Evolutionary conservation across 2,113 vertebrate genomes (phyloP).

Genomic region (Oostethus manadensis): DNA sequence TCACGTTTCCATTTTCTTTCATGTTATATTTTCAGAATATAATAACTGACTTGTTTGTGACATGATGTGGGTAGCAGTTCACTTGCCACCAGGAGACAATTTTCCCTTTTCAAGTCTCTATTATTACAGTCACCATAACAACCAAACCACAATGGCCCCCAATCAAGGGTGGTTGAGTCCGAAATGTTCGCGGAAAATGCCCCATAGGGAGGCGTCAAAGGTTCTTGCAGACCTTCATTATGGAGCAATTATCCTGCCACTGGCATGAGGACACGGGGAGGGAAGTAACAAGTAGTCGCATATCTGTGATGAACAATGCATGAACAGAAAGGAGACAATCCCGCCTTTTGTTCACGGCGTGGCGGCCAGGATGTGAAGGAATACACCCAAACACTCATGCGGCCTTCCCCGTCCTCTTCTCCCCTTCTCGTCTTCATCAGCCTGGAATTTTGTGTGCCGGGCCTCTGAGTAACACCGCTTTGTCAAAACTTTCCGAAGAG

Average conservation of each 20-base stretch:
- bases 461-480: conserved; percentile 52
- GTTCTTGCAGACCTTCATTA: not conserved
- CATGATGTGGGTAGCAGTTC: not conserved
- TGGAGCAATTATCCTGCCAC: not conserved
- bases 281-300: too few relatives aligned
- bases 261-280: too few relatives aligned
- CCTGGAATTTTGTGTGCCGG: conserved; percentile 46
- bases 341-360: not conserved
- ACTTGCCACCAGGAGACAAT: not conserved
- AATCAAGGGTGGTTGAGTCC: not conserved
- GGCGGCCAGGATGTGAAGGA: conserved; percentile 30
- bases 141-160: not conserved
- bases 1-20: too few relatives aligned
- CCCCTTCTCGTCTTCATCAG: conserved; percentile 36
- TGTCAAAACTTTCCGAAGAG: conserved; percentile 35
- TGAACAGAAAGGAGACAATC: too few relatives aligned
- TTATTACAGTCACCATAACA: not conserved
- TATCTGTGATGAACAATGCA: not conserved
- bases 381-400: conserved; percentile 42
- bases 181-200: not conserved
- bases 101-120: not conserved
- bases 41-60: not conserved
- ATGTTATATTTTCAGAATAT: too few relatives aligned
- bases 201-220: not conserved
- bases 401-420: conserved; percentile 24